Conservation (phyloP, 2,113 vertebrate species). For the Dissostichus mawsoni region DNA sequence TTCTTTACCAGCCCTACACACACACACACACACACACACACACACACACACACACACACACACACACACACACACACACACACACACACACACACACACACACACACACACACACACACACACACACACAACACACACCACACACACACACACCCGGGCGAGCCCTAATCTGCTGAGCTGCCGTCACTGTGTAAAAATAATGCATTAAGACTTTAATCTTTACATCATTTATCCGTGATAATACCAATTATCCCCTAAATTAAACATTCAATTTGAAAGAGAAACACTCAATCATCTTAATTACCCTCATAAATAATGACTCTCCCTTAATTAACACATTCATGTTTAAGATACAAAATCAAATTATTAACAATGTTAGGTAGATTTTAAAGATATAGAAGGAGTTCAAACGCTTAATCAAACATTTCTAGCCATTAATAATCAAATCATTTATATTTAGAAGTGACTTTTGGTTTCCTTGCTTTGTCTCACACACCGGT, state of each 20-base stretch:
- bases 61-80: slow-evolving; percentile 15
- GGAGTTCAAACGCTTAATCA: not conserved
- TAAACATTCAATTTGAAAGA: no score
- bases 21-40: slow-evolving; percentile 20
- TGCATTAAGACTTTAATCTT: no score
- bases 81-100: slow-evolving; percentile 1
- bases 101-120: slow-evolving; percentile 16
- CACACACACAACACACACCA: slow-evolving; percentile 15
- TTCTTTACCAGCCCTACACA: not conserved
- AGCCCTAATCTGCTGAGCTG: not conserved
- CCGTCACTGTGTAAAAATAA: no score
- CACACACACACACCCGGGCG: not conserved
- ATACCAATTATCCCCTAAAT: no score
- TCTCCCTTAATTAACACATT: not conserved
- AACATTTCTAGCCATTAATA: not conserved
- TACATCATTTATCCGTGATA: no score
- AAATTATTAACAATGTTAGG: not conserved
- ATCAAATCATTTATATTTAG: no score
- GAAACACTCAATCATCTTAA: no score
- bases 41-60: slow-evolving; percentile 9
- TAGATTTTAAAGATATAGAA: not conserved
- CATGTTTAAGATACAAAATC: not conserved
- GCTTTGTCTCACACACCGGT: no score
- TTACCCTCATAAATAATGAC: not conserved
- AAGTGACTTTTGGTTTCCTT: not conserved